Evolutionary conservation across 2,113 vertebrate genomes (phyloP), one percentile per base, ranked within the genome.

Genomic region (Nansenia antarctica): DNA sequence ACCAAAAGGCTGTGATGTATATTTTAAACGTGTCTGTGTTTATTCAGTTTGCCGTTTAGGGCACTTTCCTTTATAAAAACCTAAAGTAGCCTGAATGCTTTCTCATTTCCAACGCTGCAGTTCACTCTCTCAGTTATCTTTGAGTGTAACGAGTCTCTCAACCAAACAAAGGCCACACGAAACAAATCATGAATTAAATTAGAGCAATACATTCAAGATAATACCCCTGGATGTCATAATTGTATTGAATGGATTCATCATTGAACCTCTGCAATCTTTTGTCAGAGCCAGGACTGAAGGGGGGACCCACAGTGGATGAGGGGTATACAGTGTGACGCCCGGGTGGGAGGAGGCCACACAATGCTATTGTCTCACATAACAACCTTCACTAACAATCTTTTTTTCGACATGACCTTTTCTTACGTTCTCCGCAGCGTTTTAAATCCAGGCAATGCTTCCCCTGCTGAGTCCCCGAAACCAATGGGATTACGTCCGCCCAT

Each of bases 291-390:
- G 32, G 55, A 24, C 32, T 35, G 52, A 12, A 53, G 15, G 14
- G 31, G 20, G 3, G 49, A 9, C 9, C 30, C 26, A 60, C 26
- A 70, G 52, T 32, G 22, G 35, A 54, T 49, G 60, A 49, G 65
- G 39, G 30, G 55, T 12, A 62, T 61, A 53, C 37, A 37, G 32
- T 70, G 30, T 27, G 59, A 45, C 68, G 62, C n/a, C n/a, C 27
- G 34, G 63, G 31, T 70, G 62, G 68, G 67, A 69, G 58, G 45
- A 30, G 61, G 70, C 30, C 62, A 65, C 34, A 52, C 39, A 24
- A 49, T 49, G 45, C 57, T 18, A 70, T 76, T 70, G 67, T 70
- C 20, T 39, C 35, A 5, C 22, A 54, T 27, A 62, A 45, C n/a
- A 62, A 49, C 67, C 39, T 65, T 59, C 59, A 42, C 42, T 30